Percentiles rank a stretch among this genome's conserved stretches.
These are phyloP conservation scores for Cavia porcellus DNA, from an alignment of 2,113 vertebrate genomes.

Conservation along the genomic window DNA sequence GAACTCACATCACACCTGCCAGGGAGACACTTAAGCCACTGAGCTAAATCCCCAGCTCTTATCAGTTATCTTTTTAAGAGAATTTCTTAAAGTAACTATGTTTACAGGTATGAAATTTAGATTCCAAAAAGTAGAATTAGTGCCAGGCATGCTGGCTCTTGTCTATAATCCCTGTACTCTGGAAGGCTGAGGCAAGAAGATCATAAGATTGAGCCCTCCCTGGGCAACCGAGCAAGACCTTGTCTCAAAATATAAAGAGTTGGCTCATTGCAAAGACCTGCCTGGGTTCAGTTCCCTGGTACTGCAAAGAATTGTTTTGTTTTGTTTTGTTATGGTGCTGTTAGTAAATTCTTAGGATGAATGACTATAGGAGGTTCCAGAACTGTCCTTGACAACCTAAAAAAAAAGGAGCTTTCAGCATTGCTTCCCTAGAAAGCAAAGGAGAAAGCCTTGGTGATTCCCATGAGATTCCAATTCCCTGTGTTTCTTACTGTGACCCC, in stretches of 20 bases:
- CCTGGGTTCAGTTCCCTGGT: neutral
- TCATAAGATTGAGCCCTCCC: neutral
- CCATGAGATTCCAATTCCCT: constrained; percentile 10
- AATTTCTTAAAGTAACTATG: constrained; percentile 12
- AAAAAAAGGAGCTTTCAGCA: neutral
- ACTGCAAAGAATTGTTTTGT: neutral
- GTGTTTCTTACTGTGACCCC: neutral
- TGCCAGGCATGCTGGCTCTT: neutral
- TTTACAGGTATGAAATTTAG: neutral
- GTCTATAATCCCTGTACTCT: neutral
- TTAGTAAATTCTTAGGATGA: neutral
- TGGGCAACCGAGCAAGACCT: neutral
- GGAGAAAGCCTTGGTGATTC: neutral
- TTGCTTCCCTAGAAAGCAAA: neutral
- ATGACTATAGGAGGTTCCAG: neutral
- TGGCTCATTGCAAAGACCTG: neutral
- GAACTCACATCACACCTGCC: too few species aligned
- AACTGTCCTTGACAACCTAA: neutral
- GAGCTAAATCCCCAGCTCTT: too few species aligned
- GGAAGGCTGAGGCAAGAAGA: neutral
- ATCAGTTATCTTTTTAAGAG: neutral
- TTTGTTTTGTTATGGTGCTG: neutral
- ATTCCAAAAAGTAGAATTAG: neutral
- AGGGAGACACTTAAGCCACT: too few species aligned
- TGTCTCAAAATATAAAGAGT: neutral